Base-by-base conservation (phyloP, 2,888 invertebrate species). In the Standfussiana lucernea region DNA sequence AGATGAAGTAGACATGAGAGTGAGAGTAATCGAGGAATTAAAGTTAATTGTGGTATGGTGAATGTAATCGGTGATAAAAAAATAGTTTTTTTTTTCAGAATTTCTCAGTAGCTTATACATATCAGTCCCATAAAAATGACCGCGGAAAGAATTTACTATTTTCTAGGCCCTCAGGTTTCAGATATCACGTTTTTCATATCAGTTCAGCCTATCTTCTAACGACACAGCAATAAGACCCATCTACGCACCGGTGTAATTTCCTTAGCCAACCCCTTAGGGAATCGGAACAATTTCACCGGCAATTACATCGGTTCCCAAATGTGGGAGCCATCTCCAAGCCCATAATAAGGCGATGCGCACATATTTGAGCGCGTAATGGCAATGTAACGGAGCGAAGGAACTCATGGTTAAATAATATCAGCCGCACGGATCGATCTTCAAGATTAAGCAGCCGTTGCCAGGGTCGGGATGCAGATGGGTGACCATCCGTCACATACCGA, bases 311-410 rank as follows among this genome's bases (percentile, higher is more conserved):
- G 37, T 56, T 59, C 45, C 32, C 69, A 18, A 76, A 72, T 35
- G 72, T 69, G 50, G 15, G 59, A 47, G 71, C 45, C 24, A 45
- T 74, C 50, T 35, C 64, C 45, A 28, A 81, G 2, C 53, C 61
- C 15, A 15, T 74, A 74, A 80, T 80, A 84, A 59, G 66, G 35
- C 69, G 42, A 67, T 66, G 64, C 47, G 56, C 64, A 66, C 37
- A 80, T 69, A 70, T 66, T 82, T 69, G 42, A 47, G 47, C 35
- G 11, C 15, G 61, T 82, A 84, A 74, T 84, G 73, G 50, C 67
- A 40, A 80, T 68, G 70, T 84, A 32, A 69, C 18, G 21, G 67
- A 74, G 35, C 32, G 32, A 35, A 21, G 21, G 10, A 35, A 10
- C 32, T 32, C 1, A 4, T 21, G 10, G 32, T 1, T 21, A 67